Base-by-base conservation (phyloP, 2,113 vertebrate genomes). In the Gracilinanus agilis region DNA sequence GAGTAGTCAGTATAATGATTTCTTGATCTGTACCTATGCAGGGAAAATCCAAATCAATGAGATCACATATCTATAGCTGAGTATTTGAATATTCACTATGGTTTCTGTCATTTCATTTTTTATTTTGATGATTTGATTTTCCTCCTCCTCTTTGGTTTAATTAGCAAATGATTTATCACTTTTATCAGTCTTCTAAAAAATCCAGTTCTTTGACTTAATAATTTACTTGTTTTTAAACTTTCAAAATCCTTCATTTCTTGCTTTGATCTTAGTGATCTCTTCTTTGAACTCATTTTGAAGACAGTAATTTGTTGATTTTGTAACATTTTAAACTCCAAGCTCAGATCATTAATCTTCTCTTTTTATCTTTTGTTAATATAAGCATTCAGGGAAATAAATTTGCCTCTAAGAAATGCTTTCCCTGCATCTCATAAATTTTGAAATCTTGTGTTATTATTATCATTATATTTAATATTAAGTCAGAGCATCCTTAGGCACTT, bases 331-430 rank as follows among this genome's bases (percentile, higher is more conserved):
- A 75, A 83, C 67, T 83, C 40, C 67, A 83, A 83, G 67, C 67
- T 83, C 67, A 83, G 67, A 83, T 83, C 67, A 83, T 83, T 83
- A 83, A 83, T 83, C 67, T 83, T 83, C 67, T 83, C 67, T 83
- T 40, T 83, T 83, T 83, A 83, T 83, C 67, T 83, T 83, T 83
- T 83, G 67, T 83, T 83, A 83, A 83, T 83, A 83, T 83, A 83
- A 83, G 67, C n/a, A 83, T 83, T 83, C 67, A 83, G n/a, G 67
- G 67, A 83, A 83, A 40, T 83, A 83, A 83, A 83, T 83, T 83
- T 83, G 67, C 67, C 67, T 83, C 67, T 83, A 83, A 83, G 67
- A 83, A 83, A 83, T 83, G n/a, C 67, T 83, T 83, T 83, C 67
- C n/a, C 67, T 83, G 67, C 16, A 83, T 83, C 67, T 83, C 67